Conservation (phyloP, 2,888 invertebrate species). For the Nomada fucata region DNA sequence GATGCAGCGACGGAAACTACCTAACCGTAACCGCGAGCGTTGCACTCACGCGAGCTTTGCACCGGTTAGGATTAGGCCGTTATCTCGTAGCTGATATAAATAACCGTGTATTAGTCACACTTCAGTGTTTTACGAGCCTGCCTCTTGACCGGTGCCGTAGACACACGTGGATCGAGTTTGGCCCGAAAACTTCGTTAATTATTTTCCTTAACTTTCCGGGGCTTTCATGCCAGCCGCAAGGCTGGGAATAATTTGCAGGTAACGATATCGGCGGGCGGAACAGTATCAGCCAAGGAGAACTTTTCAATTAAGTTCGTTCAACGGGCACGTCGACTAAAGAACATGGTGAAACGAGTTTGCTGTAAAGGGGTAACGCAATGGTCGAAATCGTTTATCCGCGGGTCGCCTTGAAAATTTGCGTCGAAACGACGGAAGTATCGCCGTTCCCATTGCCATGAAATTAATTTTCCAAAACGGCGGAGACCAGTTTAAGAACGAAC, state of each 20-base stretch:
- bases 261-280: not conserved
- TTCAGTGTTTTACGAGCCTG: conserved; percentile 44
- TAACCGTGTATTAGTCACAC: conserved; percentile 69
- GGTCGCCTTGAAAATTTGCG: conserved; percentile 21
- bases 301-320: conserved; percentile 1
- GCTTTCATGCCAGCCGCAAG: not conserved
- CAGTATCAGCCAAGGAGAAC: not conserved
- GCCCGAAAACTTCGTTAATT: not conserved
- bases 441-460: conserved; percentile 43
- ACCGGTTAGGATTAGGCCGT: conserved; percentile 52
- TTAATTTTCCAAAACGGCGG: conserved; percentile 62
- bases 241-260: not conserved
- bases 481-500: conserved; percentile 60
- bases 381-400: conserved; percentile 38
- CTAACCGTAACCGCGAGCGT: conserved; percentile 46
- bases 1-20: conserved; percentile 52
- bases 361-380: not conserved
- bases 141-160: not conserved
- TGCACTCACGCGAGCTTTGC: conserved; percentile 72
- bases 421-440: conserved; percentile 31
- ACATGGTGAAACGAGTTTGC: not conserved
- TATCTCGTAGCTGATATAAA: conserved; percentile 59
- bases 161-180: not conserved
- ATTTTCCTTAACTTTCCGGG: not conserved
- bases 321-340: conserved; percentile 15